Base-by-base conservation (phyloP, 1,140 invertebrate species). In the Luehdorfia chinensis region DNA sequence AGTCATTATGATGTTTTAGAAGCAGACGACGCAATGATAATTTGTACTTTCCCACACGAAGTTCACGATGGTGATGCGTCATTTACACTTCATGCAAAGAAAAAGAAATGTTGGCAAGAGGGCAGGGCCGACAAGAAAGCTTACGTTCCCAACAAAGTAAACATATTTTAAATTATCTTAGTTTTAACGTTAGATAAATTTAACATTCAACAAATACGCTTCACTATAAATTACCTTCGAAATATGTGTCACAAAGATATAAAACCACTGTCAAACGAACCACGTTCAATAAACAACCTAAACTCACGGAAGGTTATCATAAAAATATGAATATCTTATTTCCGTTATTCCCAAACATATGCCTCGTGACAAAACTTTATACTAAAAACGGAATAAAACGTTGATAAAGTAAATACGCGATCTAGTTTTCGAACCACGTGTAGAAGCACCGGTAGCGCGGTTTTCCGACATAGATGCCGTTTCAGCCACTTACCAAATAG, bases 371-470 rank as follows among this genome's bases (percentile, higher is more conserved):
- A 48, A 47, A 54, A 58, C 59, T 56, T 50, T 32, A 43, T 36
- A 37, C 44, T 62, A 55, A 62, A 61, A 63, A 51, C 55, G 60
- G 48, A 55, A 63, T 74, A 79, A 75, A 63, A 72, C 59, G 59
- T 56, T 56, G 48, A 44, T 57, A 64, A 66, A 44, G 47, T 69
- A 73, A 55, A 63, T 77, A 80, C 76, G 69, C 71, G 68, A 61
- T 75, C 71, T 63, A 66, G 63, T 50, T 68, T 50, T 51, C 55
- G 65, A 81, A 85, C 81, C 81, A 85, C 81, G 81, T 85, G 81
- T 83, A 77, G 66, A 64, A 44, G 67, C 71, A 85, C 81, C 81
- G 81, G 81, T 79, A 75, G 69, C 75, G 68, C 78, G 76, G 66
- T 65, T 55, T 73, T 80, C 66, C 58, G 55, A 63, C 55, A 60